Conservation (phyloP, 2,113 vertebrate genomes). For the Eulemur macaco region DNA sequence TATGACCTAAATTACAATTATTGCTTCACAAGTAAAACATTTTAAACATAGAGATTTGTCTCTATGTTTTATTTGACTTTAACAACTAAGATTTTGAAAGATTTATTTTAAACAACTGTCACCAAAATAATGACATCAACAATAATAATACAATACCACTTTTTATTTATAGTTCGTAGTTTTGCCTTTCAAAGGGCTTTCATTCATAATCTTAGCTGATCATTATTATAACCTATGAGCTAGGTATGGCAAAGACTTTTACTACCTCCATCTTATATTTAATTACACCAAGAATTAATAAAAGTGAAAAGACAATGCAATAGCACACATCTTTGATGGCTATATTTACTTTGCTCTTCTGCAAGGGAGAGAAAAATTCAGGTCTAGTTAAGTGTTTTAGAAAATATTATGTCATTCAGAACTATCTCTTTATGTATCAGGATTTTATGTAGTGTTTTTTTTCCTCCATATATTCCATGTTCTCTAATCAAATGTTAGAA, state of each 20-base stretch:
- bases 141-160: neutral
- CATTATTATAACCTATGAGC: neutral
- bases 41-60: neutral
- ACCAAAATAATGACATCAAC: neutral
- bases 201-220: neutral
- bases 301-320: neutral
- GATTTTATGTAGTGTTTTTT: neutral
- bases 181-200: conserved; percentile 17
- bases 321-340: neutral
- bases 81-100: neutral
- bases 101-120: neutral
- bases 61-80: neutral
- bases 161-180: neutral
- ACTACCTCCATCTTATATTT: neutral
- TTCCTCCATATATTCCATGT: neutral
- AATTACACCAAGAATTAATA: neutral
- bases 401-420: neutral
- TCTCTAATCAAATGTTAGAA: neutral
- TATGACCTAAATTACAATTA: neutral
- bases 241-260: neutral
- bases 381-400: neutral
- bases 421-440: neutral
- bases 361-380: neutral
- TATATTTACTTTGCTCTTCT: neutral
- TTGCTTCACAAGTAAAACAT: neutral